Conservation (phyloP, 2,888 invertebrate species). For the Clepsis dumicolana region DNA sequence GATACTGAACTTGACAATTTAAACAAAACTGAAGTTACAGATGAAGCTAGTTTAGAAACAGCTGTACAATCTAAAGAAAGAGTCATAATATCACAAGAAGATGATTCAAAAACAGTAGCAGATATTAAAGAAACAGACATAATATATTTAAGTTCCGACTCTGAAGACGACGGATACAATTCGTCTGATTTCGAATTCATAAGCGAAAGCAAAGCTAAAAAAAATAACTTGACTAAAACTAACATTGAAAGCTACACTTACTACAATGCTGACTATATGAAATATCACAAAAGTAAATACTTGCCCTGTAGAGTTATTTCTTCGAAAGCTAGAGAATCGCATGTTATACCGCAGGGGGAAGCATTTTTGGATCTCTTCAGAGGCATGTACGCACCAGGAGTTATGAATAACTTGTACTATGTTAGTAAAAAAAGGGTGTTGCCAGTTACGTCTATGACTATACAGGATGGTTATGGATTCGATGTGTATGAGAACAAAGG, state of each 20-base stretch:
- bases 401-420: slow-evolving; percentile 46
- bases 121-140: not conserved
- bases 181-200: slow-evolving; percentile 79
- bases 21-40: not conserved
- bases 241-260: not conserved
- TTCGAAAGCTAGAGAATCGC: slow-evolving; percentile 45
- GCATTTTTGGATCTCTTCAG: slow-evolving; percentile 62
- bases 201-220: slow-evolving; percentile 65
- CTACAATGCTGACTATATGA: slow-evolving; percentile 8
- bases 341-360: slow-evolving; percentile 60
- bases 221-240: slow-evolving; percentile 44
- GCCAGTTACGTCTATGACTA: slow-evolving; percentile 51
- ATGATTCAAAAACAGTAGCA: not conserved
- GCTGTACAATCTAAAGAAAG: not conserved
- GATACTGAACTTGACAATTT: not conserved
- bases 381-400: slow-evolving; percentile 47
- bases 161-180: slow-evolving; percentile 57
- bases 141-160: slow-evolving; percentile 34
- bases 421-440: slow-evolving; percentile 64
- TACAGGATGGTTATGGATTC: slow-evolving; percentile 59
- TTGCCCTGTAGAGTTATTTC: slow-evolving; percentile 8
- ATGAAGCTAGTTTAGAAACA: not conserved
- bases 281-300: slow-evolving; percentile 21
- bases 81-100: slow-evolving; percentile 20
- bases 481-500: slow-evolving; percentile 50